Evolutionary conservation across 2,113 vertebrate species (phyloP), one percentile per base, ranked within the genome.

Genomic region (Acrocephalus arundinaceus): DNA sequence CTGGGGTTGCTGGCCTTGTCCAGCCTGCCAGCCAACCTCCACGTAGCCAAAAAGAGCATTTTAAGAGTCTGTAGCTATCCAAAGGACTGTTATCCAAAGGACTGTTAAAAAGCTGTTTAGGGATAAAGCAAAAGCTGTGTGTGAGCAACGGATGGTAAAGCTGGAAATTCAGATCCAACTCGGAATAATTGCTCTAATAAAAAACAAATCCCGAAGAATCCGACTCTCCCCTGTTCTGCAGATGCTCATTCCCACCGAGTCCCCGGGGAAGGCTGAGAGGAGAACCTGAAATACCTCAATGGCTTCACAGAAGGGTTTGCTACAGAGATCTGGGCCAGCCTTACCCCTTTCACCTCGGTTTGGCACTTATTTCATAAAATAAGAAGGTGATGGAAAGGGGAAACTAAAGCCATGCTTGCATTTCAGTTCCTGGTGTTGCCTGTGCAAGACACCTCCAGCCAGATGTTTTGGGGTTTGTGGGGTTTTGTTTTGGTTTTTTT

Each of bases 401-500:
- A 27, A 77, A 46, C 80, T 74, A 73, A 88, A 97, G 94, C 96
- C 96, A 80, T 90, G 75, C 76, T 88, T 93, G 71, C 73, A 67
- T 89, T 73, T 95, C 91, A 81, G 78, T 79, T 83, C 94, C 79
- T 89, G 59, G 72, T 86, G 87, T 93, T 93, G 63, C 48, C 92
- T 71, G 94, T 93, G 83, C 18, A 37, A 84, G 85, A 88, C 59
- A 76, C 94, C 82, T 96, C 92, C 96, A 97, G 93, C 95, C 95
- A 94, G 90, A 89, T 87, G 74, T 62, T 82, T 55, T 65, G 79
- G 75, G 19, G 7, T 80, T 94, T 68, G 70, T 49, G 62, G 62
- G 6, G 5, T 6, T 39, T 39, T 39, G 37, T 39, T 39, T 39
- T n/a, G 35, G 24, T 66, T 68, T 54, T 65, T 23, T 24, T 46